A percentile compares a stretch with the other conserved stretches of the same genome.
phyloP scores from a whole-genome alignment of 2,113 vertebrate species.

The Actenoides lindsayi region DNA sequence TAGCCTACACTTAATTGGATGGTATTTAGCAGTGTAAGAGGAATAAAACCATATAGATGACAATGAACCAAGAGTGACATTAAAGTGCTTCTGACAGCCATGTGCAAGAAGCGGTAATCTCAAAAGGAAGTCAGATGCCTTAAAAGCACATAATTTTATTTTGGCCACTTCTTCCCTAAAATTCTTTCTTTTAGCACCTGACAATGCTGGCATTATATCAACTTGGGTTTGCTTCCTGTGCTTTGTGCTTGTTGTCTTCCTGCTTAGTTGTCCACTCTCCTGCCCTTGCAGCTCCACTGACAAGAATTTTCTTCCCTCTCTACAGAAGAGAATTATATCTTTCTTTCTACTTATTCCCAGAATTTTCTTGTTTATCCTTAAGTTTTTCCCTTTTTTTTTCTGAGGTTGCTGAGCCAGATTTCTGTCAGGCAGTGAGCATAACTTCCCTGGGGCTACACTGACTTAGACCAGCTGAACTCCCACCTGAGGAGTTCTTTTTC shows the following conservation, averaged over 20 bases:
- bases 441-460: constrained; percentile 31
- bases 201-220: background rate
- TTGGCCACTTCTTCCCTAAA: background rate
- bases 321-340: background rate
- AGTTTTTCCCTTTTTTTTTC: constrained; percentile 50
- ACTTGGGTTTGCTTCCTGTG: background rate
- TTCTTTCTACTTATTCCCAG: background rate
- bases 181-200: background rate
- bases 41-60: background rate
- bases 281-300: background rate
- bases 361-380: constrained; percentile 7
- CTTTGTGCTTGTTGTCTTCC: constrained; percentile 1
- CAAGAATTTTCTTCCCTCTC: background rate
- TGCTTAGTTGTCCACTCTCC: background rate
- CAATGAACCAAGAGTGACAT: background rate
- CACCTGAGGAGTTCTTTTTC: constrained; percentile 18
- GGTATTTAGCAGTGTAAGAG: background rate
- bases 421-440: constrained; percentile 50
- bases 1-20: background rate
- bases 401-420: constrained; percentile 46
- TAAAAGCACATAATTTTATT: background rate
- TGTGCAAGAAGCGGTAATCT: background rate
- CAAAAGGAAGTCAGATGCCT: background rate
- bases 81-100: background rate
- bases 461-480: constrained; percentile 47